A percentile compares a stretch with the other conserved stretches of the same genome.
Evolutionary conservation across 2,113 vertebrate genomes (phyloP).

Genomic region (Telmatochromis sp.): DNA sequence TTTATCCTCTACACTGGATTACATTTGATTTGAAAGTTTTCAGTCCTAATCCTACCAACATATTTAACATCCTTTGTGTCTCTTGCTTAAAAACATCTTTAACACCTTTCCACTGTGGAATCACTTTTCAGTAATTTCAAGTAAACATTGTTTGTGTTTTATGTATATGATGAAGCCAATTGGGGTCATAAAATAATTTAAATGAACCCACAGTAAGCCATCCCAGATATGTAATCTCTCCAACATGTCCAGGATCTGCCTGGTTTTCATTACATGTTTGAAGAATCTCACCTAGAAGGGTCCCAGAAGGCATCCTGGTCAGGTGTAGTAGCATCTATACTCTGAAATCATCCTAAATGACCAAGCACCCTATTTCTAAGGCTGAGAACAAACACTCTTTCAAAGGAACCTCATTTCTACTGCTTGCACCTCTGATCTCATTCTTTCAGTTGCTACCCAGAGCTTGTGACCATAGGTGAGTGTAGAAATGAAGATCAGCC

Average conservation of each 20-base stretch:
- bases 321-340: not conserved
- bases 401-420: not conserved
- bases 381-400: not conserved
- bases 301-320: not conserved
- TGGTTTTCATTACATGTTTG: not conserved
- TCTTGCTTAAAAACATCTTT: not conserved
- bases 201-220: not conserved
- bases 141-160: not conserved
- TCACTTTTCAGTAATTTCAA: not conserved
- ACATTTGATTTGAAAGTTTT: not conserved
- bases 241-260: not conserved
- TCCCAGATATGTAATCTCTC: not conserved
- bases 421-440: not conserved
- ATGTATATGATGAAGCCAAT: not conserved
- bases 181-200: not conserved
- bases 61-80: not conserved
- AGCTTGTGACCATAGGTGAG: not conserved
- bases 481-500: not conserved
- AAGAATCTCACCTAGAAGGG: not conserved
- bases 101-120: not conserved
- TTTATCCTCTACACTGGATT: not conserved
- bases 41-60: not conserved
- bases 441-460: not conserved
- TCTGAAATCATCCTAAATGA: not conserved
- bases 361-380: not conserved